A percentile compares a stretch with the other conserved stretches of the same genome.
Conservation (phyloP, 1,140 invertebrate genomes). For the Argopecten irradians region DNA sequence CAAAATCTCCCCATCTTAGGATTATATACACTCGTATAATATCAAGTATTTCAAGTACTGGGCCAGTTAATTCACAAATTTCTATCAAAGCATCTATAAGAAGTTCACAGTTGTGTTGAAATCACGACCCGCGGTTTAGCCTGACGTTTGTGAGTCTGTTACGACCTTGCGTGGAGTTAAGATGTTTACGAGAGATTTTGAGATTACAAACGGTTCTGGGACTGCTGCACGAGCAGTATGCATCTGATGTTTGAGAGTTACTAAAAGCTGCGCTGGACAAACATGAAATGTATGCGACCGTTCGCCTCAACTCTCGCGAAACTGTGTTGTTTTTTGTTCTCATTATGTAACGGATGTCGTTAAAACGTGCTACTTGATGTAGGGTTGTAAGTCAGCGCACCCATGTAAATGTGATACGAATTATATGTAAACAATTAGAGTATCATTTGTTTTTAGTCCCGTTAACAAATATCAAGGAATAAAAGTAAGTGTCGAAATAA, state of each 20-base stretch:
- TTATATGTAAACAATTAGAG: not conserved
- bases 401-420: not conserved
- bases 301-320: not conserved
- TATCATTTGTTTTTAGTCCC: not conserved
- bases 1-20: too few relatives aligned
- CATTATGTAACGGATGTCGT: not conserved
- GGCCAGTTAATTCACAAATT: not conserved
- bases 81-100: not conserved
- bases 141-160: not conserved
- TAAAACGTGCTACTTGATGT: not conserved
- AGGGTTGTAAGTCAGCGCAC: not conserved
- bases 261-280: not conserved
- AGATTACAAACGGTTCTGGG: not conserved
- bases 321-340: not conserved
- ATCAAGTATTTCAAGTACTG: constrained; percentile 3
- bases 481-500: not conserved
- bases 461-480: not conserved
- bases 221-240: not conserved
- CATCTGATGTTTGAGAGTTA: not conserved
- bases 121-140: not conserved
- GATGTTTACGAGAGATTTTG: not conserved
- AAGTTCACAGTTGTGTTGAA: not conserved
- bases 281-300: not conserved
- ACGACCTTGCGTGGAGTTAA: not conserved
- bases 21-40: not conserved